Base-by-base conservation (phyloP, 1,140 invertebrate genomes). In the Trypoxylus dichotomus region DNA sequence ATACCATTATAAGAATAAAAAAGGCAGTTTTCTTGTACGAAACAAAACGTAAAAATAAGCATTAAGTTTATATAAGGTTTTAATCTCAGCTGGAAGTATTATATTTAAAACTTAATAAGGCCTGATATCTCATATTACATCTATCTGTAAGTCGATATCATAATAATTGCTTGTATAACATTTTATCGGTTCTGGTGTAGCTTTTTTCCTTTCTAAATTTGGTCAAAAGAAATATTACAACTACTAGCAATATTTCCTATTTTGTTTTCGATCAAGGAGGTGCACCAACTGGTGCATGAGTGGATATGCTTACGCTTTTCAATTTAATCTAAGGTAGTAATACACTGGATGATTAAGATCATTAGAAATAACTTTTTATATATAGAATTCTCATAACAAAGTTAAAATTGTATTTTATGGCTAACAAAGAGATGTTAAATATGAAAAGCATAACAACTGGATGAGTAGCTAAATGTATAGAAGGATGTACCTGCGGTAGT, bases 31-130 rank as follows among this genome's bases (percentile, higher is more conserved):
- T 63, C 21, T 63, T 37, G 32, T 37, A 37, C 0, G 32, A 5
- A 37, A 37, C 32, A 37, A 63, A 63, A 25, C 19, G 25, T 63
- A 63, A 63, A 25, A 63, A 27, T 63, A 24, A 24, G 19, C 25
- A 5, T 63, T 24, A 63, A 11, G 60, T 21, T 63, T 63, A 63
- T 27, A 25, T 24, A 27, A 27, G 25, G 60, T 63, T 63, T 63
- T 63, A 63, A 63, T 63, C 21, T 19, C 25, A 63, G 60, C 60
- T 63, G 60, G 43, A 47, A 47, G 43, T 47, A 13, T 47, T 47
- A 47, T 19, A 47, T 47, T 47, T 47, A 3, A 47, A 47, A 19
- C 43, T 47, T 47, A 47, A 47, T 47, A 19, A 19, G 43, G n/a
- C 3, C 13, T 47, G 15, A 47, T 47, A 19, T 47, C 43, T 47